Evolutionary conservation across 2,888 invertebrate genomes (phyloP).

Genomic region (Melinopterus prodromus): DNA sequence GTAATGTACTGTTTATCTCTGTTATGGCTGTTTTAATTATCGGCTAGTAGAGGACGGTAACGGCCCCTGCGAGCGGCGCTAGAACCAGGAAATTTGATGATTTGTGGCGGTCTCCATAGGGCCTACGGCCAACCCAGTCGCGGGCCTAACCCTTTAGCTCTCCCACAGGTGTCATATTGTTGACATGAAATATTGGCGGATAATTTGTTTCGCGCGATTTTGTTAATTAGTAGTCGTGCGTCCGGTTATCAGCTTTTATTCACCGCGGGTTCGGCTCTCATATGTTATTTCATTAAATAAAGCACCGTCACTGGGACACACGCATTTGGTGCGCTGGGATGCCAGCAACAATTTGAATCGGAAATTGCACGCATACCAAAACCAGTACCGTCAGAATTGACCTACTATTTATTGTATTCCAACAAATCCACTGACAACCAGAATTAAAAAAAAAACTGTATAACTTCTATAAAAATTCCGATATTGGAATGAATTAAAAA

Average conservation of each 20-base stretch:
- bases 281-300: conserved; percentile 29
- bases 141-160: conserved; percentile 45
- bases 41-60: conserved; percentile 16
- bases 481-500: no score
- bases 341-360: not conserved
- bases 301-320: conserved; percentile 23
- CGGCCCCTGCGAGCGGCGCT: conserved; percentile 14
- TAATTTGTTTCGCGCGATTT: conserved; percentile 55
- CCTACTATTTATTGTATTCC: no score
- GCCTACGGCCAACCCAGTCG: conserved; percentile 35
- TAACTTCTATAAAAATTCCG: no score
- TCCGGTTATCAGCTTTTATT: conserved; percentile 37
- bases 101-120: conserved; percentile 45
- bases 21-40: conserved; percentile 27
- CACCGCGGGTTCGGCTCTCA: conserved; percentile 33
- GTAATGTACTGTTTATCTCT: conserved; percentile 27
- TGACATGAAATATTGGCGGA: conserved; percentile 49
- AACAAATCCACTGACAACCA: no score
- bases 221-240: conserved; percentile 55
- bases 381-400: not conserved
- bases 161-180: conserved; percentile 47
- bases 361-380: not conserved
- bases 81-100: conserved; percentile 44
- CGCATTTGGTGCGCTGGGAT: not conserved
- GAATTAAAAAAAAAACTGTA: no score